Percentiles rank a stretch among this genome's conserved stretches.
Evolutionary conservation across 2,797 vertebrate genomes (phyloP).

Genomic region (Xiphorhynchus erythropygius): DNA sequence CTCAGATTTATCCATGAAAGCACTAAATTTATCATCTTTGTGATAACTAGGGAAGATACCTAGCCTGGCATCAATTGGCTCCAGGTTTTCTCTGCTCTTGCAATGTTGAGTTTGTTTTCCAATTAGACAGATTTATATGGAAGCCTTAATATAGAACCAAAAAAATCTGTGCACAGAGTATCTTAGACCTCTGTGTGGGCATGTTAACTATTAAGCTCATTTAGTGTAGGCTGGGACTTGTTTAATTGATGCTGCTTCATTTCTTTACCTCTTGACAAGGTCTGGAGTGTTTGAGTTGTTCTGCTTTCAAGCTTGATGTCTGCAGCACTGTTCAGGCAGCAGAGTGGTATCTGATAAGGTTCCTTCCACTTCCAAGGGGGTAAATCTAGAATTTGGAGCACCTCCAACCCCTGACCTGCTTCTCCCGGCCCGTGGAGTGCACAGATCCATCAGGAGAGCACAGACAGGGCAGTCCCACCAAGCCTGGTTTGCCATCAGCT

Average conservation of each 20-base stretch:
- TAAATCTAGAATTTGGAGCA: background rate
- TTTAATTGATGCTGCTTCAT: background rate
- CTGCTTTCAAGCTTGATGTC: background rate
- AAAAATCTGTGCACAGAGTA: background rate
- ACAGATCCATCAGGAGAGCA: too few relatives aligned
- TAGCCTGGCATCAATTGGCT: background rate
- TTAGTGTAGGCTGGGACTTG: background rate
- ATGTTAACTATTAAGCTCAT: background rate
- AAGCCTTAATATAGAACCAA: background rate
- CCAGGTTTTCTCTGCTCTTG: background rate
- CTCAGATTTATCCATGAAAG: conserved; percentile 15
- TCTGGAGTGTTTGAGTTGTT: background rate
- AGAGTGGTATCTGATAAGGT: background rate
- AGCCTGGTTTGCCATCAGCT: background rate
- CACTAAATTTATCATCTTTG: background rate
- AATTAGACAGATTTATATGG: background rate
- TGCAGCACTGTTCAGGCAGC: background rate
- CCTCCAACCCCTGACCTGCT: background rate
- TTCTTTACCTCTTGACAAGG: background rate
- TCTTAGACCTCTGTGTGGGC: background rate
- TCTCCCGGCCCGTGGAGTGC: background rate
- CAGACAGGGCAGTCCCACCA: accelerated
- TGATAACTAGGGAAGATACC: background rate
- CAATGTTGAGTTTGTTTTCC: background rate
- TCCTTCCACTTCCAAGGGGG: background rate